Evolutionary conservation across 2,797 vertebrate genomes (phyloP), one percentile per base, ranked within the genome.

Genomic region (Buceros bicornis): DNA sequence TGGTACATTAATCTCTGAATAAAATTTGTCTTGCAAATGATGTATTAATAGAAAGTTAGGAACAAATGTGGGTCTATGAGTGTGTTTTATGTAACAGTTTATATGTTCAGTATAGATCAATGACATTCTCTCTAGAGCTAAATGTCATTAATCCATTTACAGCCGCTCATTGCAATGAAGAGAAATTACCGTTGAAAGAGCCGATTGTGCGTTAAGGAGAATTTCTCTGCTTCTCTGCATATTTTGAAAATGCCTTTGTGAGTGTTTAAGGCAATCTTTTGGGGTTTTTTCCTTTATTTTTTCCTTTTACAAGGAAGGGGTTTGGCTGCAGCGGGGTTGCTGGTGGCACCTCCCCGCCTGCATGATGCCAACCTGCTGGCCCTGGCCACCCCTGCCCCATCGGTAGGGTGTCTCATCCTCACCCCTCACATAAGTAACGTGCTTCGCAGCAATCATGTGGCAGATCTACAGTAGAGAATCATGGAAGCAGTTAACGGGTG

Each of bases 331-430:
- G 71, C 89, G 81, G 78, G 78, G 69, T 71, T 90, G 70, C 97
- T 91, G 97, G 98, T 97, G 96, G 88, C 87, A 98, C 98, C 95
- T 98, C 98, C 97, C 97, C 96, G 87, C 37, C 12, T 33, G 33
- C 33, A 98, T 96, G 93, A 82, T 95, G 96, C 92, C 97, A 97
- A 98, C 98, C 98, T 98, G 87, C 97, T 97, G 93, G 97, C 97
- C 96, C 79, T 95, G 97, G 98, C 96, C 97, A 98, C 96, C 95
- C 97, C 97, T 97, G 70, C 97, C 90, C 97, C 97, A 82, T 98
- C 33, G 15, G 10, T 97, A 92, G 86, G 93, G 28, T 88, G 26
- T 97, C 97, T 93, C 78, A 61, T 89, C 94, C 91, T 95, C 79
- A 96, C 7, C 71, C 20, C 73, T 84, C 66, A 4, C 56, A 89